Base-by-base conservation (phyloP, 2,797 vertebrate genomes). In the Eurystomus glaucurus region DNA sequence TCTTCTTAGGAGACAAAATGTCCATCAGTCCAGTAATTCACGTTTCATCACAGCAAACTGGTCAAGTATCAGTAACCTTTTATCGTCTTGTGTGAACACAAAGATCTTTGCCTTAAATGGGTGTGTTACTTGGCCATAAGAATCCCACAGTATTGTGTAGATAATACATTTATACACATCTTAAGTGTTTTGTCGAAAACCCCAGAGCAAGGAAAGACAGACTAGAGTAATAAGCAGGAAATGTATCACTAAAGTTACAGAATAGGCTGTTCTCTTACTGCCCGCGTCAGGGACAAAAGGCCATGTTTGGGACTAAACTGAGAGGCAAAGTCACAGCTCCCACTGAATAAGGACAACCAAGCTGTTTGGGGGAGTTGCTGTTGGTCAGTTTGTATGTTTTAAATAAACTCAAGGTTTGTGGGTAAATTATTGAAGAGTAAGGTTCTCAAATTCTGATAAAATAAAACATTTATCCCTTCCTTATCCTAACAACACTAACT, bases 101-200 rank as follows among this genome's bases (percentile, higher is more conserved):
- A 90, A 94, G 85, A 78, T 35, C 61, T 83, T 37, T 88, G 71
- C 52, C 33, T 69, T 26, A 86, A 87, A 91, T 58, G 83, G 91
- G 88, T 82, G 28, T 93, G 87, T 18, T 57, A 74, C 26, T 71
- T 43, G 29, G 41, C 78, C 61, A 80, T 85, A 83, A 88, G 87
- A 74, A 11, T 22, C 41, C 45, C 51, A 12, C 16, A 50, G 52
- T 37, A 45, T 64, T 95, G 82, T 85, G 28, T 92, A 84, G 45
- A 58, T 50, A 94, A 61, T 37, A 74, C 58, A 80, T 91, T 82
- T 80, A 77, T 71, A 60, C 16, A 57, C 92, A 83, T 93, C 61
- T 89, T 22, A 69, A 91, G 68, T 76, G 61, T 89, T 95, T 89
- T 91, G 91, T 43, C 35, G 41, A 79, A 93, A 92, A 72, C 7